Evolutionary conservation across 2,113 vertebrate genomes (phyloP).

Genomic region (Brevimyrus niger): DNA sequence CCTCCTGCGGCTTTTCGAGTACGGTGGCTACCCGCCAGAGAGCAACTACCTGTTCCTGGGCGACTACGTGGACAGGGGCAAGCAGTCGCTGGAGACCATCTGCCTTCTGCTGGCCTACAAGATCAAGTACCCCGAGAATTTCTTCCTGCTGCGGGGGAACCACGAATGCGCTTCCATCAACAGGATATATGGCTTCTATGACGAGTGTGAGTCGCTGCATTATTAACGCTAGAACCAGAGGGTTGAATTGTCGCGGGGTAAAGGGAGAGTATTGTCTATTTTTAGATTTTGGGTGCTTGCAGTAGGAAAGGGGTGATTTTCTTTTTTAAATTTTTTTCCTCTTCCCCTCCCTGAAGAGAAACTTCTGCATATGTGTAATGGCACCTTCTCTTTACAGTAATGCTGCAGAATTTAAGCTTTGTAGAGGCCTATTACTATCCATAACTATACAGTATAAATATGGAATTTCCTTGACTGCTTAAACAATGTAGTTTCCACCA

Average conservation of each 20-base stretch:
- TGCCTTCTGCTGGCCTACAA: conserved; percentile 79
- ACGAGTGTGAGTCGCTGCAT: conserved; percentile 65
- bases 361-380: neutral
- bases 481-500: neutral
- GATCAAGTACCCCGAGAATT: conserved; percentile 81
- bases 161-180: conserved; percentile 82
- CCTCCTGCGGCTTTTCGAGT: conserved; percentile 71
- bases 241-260: neutral
- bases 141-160: conserved; percentile 76
- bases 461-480: neutral
- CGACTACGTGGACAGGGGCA: conserved; percentile 77
- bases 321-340: neutral
- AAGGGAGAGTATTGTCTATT: neutral
- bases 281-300: neutral
- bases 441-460: neutral
- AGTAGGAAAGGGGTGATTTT: neutral
- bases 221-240: neutral
- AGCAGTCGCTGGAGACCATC: conserved; percentile 77
- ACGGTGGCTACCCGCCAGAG: conserved; percentile 75
- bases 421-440: neutral
- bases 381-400: neutral
- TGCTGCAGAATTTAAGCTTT: neutral
- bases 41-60: conserved; percentile 81
- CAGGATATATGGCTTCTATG: conserved; percentile 78
- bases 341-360: neutral